Percentiles rank a stretch among this genome's conserved stretches.
Conservation (phyloP, 2,888 invertebrate genomes). For the Drosophila mayaguana region DNA sequence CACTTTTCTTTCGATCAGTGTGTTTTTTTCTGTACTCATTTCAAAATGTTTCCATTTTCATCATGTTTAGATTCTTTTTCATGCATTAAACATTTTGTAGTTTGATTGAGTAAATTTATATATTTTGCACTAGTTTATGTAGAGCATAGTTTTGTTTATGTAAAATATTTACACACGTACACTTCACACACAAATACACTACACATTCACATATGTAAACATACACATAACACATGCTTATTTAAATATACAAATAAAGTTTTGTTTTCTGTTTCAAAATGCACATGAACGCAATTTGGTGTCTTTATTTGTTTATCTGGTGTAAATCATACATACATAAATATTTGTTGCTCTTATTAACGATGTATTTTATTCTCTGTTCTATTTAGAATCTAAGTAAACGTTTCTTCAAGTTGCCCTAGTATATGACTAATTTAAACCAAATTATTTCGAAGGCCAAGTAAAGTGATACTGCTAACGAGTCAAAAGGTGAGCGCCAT, state of each 20-base stretch:
- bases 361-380: not conserved
- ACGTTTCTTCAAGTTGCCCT: constrained; percentile 48
- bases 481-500: constrained; percentile 47
- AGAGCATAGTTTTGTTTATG: constrained; percentile 62
- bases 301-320: constrained; percentile 6
- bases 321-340: not conserved
- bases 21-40: constrained; percentile 51
- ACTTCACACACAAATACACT: constrained; percentile 10
- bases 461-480: constrained; percentile 36
- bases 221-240: constrained; percentile 24
- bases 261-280: constrained; percentile 82
- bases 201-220: constrained; percentile 30
- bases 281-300: constrained; percentile 48
- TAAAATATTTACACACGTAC: constrained; percentile 43
- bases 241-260: constrained; percentile 75
- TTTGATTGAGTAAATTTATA: constrained; percentile 22
- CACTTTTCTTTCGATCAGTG: constrained; percentile 35
- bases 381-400: constrained; percentile 47
- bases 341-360: not conserved
- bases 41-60: constrained; percentile 38
- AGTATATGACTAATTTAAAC: constrained; percentile 28
- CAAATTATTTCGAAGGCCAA: constrained; percentile 27
- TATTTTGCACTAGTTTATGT: constrained; percentile 27
- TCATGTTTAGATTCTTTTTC: constrained; percentile 21
- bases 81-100: constrained; percentile 55